Conservation (phyloP, 2,113 vertebrate species). For the Perca fluviatilis region DNA sequence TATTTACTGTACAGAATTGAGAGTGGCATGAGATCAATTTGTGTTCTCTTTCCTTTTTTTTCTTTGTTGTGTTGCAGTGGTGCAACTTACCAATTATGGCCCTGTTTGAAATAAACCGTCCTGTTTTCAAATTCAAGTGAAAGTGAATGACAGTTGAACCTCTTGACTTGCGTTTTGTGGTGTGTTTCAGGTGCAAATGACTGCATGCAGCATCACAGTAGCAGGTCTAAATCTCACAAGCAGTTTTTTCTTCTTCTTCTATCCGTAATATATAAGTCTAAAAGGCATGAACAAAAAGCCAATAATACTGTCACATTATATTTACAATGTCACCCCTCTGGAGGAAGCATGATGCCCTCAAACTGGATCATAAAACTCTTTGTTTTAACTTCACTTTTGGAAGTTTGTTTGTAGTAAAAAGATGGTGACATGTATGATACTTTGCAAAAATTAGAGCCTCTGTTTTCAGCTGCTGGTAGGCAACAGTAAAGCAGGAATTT, state of each 20-base stretch:
- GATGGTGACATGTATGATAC: neutral
- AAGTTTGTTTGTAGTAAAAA: neutral
- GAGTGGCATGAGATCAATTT: neutral
- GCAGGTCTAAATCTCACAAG: neutral
- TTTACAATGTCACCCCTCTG: conserved; percentile 16
- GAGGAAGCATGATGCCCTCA: conserved; percentile 6
- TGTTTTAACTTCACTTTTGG: neutral
- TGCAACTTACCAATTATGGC: neutral
- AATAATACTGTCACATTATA: conserved; percentile 11
- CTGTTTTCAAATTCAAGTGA: neutral
- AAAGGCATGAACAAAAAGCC: conserved; percentile 1
- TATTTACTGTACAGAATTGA: neutral
- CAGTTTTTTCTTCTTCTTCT: neutral
- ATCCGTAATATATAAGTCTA: neutral
- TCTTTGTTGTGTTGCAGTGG: neutral
- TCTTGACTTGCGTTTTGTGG: neutral
- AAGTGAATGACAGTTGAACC: neutral
- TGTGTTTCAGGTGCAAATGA: neutral
- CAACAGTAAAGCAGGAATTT: neutral
- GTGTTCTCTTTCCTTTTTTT: neutral
- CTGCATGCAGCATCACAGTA: neutral
- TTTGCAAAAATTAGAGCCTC: neutral
- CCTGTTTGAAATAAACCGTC: neutral
- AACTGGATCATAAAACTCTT: neutral
- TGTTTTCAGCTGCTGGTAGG: neutral